Evolutionary conservation across 2,888 invertebrate genomes (phyloP), one percentile per base, ranked within the genome.

Genomic region (Leucophenga maculata): DNA sequence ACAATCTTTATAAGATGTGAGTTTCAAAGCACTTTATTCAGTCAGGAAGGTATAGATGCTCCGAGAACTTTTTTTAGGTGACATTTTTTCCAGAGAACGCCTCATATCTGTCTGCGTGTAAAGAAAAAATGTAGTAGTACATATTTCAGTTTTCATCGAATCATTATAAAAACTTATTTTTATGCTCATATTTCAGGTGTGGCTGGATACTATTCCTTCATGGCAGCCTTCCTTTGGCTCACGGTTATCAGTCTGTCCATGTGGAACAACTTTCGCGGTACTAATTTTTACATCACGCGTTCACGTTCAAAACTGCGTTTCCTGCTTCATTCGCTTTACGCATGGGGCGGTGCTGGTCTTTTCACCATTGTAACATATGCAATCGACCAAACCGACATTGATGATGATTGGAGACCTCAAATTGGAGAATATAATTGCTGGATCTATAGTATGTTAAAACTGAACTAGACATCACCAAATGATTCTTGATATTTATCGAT

Each of bases 231-330:
- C 89, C 94, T 94, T 86, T 96, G 95, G 95, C 90, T 95, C 82
- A 95, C 94, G 84, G 93, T 95, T 22, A 95, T 95, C 91, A 95
- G 95, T 86, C 93, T 95, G 86, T 95, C 95, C 85, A 93, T 95
- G 83, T 95, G 94, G 93, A 93, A 94, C 90, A 88, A 88, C 68
- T 86, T 87, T 68, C 85, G 87, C 0, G 86, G 85, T 3, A 87
- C 86, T 0, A 82, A 85, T 0, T n/a, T n/a, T n/a, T 86, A 87
- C 32, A 73, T 85, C 55, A 80, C 84, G 70, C 82, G 82, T 3
- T 84, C 78, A 68, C 79, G 84, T 66, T 86, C 86, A 75, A 86
- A 84, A 70, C 88, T 87, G 65, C 83, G 88, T 1, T 88, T 88
- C 70, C 69, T 84, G 0, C 31, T 87, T 44, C 88, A 88, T 70